Conservation (phyloP, 2,888 invertebrate species). For the Camptogramma bilineatum region DNA sequence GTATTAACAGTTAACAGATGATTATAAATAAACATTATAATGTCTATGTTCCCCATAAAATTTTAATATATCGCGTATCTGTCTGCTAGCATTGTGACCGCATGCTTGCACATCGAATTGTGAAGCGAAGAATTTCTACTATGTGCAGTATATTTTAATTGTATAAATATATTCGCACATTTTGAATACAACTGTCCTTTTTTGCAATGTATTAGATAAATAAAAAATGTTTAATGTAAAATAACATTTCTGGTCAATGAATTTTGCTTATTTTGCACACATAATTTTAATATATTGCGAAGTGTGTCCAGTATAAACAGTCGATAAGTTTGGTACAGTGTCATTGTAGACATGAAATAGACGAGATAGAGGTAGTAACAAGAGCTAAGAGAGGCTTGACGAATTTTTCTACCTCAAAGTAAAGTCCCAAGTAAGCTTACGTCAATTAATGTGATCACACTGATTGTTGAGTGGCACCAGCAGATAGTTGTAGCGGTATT, state of each 20-base stretch:
- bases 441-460: no score
- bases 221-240: background rate
- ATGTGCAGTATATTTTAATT: constrained; percentile 45
- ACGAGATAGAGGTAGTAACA: no score
- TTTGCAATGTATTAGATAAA: background rate
- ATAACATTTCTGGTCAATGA: background rate
- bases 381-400: no score
- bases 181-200: constrained; percentile 13
- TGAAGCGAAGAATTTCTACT: constrained; percentile 40
- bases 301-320: no score
- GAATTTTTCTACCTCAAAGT: no score
- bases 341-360: no score
- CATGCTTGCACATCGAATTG: constrained; percentile 46
- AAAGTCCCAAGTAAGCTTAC: no score
- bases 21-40: background rate
- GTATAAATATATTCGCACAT: constrained; percentile 31
- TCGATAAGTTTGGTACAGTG: no score
- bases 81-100: constrained; percentile 49
- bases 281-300: no score
- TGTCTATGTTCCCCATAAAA: background rate
- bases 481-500: no score
- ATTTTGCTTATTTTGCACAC: no score
- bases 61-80: constrained; percentile 39
- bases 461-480: no score
- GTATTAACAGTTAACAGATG: background rate